Base-by-base conservation (phyloP, 2,797 vertebrate species). In the Pseudochaenichthys georgianus region DNA sequence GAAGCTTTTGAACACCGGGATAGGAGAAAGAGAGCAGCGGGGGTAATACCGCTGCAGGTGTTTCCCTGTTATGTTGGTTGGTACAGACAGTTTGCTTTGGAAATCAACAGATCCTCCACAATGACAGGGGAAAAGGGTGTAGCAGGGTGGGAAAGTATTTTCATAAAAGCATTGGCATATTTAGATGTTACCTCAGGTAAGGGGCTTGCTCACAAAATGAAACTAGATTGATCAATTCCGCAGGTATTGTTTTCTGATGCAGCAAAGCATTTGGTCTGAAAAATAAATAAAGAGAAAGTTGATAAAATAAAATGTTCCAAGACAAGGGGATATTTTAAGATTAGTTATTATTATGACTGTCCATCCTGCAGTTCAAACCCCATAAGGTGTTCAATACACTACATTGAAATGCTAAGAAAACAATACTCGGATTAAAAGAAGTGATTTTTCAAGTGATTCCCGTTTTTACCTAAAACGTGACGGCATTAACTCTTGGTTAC, bases 31-130 rank as follows among this genome's bases (percentile, higher is more conserved):
- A 75, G 46, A 66, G 52, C 58, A 73, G 68, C 63, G 50, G 77
- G 69, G 77, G 72, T 78, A 52, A 79, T 48, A 68, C 66, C 58
- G 81, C 84, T 81, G 91, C 89, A 92, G 90, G 89, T 92, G 92
- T 87, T 87, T 82, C 64, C 71, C 78, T 71, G 68, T 75, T 28
- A 51, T 64, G 64, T 51, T 70, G 70, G 43, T 16, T 70, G 74
- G 23, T 62, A 78, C 66, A 74, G 42, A 45, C 78, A 46, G 21
- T 58, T 38, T 16, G 6, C 45, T 41, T 52, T 77, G 31, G n/a
- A 61, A 42, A 69, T 64, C 16, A 52, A 16, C 5, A 61, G 42
- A 66, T 61, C 21, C 17, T 42, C n/a, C 23, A 65, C 41, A 38
- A 5, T 46, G 43, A 73, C 10, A 28, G 13, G 15, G 16, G 17